Conservation (phyloP, 2,113 vertebrate species). For the Charadrius vociferus region DNA sequence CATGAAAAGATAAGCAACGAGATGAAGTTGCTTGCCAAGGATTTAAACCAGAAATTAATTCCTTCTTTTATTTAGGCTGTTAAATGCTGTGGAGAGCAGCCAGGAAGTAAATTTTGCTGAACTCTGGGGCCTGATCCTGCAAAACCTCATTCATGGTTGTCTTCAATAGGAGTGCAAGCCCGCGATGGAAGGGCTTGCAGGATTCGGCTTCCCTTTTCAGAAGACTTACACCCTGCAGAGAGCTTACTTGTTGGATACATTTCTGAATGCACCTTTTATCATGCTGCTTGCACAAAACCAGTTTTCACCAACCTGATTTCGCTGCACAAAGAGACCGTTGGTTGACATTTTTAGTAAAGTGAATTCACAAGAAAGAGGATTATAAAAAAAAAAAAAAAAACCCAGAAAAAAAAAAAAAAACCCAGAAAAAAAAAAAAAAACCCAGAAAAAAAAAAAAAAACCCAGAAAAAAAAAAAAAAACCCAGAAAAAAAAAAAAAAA, state of each 20-base stretch:
- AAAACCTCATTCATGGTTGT: constrained; percentile 29
- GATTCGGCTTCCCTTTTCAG: constrained; percentile 54
- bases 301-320: constrained; percentile 53
- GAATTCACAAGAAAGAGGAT: constrained; percentile 20
- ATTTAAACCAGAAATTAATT: constrained; percentile 59
- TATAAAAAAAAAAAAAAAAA: not conserved
- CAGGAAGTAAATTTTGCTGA: constrained; percentile 56
- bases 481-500: not conserved
- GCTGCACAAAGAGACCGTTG: not conserved
- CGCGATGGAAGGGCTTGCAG: constrained; percentile 33
- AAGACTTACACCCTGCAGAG: constrained; percentile 51
- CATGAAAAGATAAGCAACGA: constrained; percentile 55
- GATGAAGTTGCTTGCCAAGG: constrained; percentile 52
- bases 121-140: constrained; percentile 40
- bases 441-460: not conserved
- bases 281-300: constrained; percentile 47
- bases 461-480: not conserved
- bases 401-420: not conserved
- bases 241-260: constrained; percentile 55
- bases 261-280: constrained; percentile 64
- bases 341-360: constrained; percentile 48
- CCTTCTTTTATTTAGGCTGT: constrained; percentile 4
- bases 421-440: not conserved
- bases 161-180: constrained; percentile 30
- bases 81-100: constrained; percentile 27